phyloP scores from a whole-genome alignment of 2,797 vertebrate genomes.

The Enteromius fasciolatus region DNA sequence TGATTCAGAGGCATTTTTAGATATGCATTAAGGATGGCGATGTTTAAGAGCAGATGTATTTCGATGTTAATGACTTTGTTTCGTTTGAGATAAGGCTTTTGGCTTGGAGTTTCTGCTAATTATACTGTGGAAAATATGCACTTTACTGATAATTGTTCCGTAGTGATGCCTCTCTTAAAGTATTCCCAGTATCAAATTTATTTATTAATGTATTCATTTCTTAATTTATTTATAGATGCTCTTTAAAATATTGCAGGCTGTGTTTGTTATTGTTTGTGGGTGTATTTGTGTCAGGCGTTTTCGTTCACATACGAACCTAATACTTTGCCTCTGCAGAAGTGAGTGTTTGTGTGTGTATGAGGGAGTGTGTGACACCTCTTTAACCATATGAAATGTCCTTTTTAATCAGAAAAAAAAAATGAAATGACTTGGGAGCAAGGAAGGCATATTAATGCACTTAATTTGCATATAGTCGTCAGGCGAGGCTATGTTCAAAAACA shows the following conservation, averaged over 20 bases:
- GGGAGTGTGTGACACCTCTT: constrained; percentile 70
- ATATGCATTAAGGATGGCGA: constrained; percentile 49
- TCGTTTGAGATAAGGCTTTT: constrained; percentile 59
- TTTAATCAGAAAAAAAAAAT: constrained; percentile 81
- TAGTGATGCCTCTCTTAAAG: constrained; percentile 61
- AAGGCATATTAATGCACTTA: constrained; percentile 82
- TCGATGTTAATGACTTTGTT: constrained; percentile 63
- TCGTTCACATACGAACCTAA: constrained; percentile 30
- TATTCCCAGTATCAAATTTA: constrained; percentile 60
- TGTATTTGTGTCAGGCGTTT: constrained; percentile 40
- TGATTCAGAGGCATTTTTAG: constrained; percentile 52
- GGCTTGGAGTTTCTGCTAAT: constrained; percentile 59
- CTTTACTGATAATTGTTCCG: constrained; percentile 69
- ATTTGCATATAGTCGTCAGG: constrained; percentile 84
- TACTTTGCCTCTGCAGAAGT: constrained; percentile 46
- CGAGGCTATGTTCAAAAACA: constrained; percentile 79
- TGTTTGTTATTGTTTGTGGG: constrained; percentile 49
- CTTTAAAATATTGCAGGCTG: constrained; percentile 69
- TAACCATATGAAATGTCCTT: constrained; percentile 81
- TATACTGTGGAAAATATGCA: constrained; percentile 64
- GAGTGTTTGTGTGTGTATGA: constrained; percentile 16
- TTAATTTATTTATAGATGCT: constrained; percentile 69
- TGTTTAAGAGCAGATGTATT: constrained; percentile 63
- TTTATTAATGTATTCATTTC: constrained; percentile 70
- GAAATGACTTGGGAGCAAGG: constrained; percentile 83